A percentile compares a stretch with the other conserved stretches of the same genome.
phyloP scores from a whole-genome alignment of 2,113 vertebrate species.

The Urocitellus parryii region DNA sequence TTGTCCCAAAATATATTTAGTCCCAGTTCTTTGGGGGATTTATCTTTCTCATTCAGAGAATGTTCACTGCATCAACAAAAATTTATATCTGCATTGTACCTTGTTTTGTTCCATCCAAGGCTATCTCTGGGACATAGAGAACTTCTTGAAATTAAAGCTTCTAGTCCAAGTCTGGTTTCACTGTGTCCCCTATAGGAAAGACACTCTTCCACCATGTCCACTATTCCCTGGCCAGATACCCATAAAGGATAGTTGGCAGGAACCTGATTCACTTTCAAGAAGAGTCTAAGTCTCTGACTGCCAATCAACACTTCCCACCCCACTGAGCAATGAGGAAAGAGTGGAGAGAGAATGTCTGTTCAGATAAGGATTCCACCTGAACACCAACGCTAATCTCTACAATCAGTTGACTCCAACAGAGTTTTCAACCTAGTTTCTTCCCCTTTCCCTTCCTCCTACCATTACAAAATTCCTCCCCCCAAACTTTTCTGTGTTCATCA shows the following conservation, averaged over 20 bases:
- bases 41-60: slow-evolving; percentile 11
- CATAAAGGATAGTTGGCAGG: background rate
- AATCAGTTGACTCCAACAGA: background rate
- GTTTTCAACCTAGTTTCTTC: background rate
- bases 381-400: background rate
- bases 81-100: background rate
- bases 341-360: background rate
- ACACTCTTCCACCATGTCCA: background rate
- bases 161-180: background rate
- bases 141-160: background rate
- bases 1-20: background rate
- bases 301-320: background rate
- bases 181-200: background rate
- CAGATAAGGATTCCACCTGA: background rate
- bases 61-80: background rate
- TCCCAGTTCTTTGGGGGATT: background rate
- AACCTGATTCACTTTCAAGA: slow-evolving; percentile 4
- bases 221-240: background rate
- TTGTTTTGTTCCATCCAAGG: background rate
- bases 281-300: background rate
- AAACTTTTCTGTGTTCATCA: background rate
- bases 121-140: background rate
- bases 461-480: background rate
- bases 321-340: background rate
- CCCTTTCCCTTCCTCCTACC: background rate